A percentile compares a stretch with the other conserved stretches of the same genome.
Conservation (phyloP, 2,888 invertebrate genomes). For the Platypus cylindrus region DNA sequence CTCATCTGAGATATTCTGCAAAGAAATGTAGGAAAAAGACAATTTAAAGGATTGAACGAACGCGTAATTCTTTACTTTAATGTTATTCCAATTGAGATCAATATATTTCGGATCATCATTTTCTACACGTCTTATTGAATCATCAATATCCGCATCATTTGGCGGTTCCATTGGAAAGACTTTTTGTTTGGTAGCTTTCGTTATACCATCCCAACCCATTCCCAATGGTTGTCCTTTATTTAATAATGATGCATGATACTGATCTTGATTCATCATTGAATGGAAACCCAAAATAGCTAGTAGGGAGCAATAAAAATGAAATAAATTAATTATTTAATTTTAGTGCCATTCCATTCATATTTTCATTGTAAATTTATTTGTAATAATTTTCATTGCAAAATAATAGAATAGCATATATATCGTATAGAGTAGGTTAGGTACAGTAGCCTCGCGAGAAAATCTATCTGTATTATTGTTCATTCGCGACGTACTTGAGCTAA, state of each 20-base stretch:
- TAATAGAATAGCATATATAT: no score
- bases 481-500: no score
- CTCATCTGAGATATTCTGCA: slow-evolving; percentile 92
- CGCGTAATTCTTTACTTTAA: slow-evolving; percentile 84
- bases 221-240: slow-evolving; percentile 87
- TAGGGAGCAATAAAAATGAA: no score
- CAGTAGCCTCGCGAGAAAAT: no score
- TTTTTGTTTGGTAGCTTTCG: slow-evolving; percentile 87
- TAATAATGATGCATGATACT: slow-evolving; percentile 91
- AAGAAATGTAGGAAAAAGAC: no score
- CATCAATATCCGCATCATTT: slow-evolving; percentile 91
- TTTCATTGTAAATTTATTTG: no score
- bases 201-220: slow-evolving; percentile 87
- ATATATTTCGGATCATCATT: slow-evolving; percentile 78
- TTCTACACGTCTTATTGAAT: slow-evolving; percentile 77
- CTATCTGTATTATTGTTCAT: no score
- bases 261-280: slow-evolving; percentile 99
- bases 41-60: no score
- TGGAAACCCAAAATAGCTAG: slow-evolving; percentile 97
- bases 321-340: no score
- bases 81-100: slow-evolving; percentile 98
- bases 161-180: slow-evolving; percentile 89
- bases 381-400: no score
- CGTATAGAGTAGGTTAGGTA: no score
- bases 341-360: no score